Base-by-base conservation (phyloP, 2,888 invertebrate species). In the Cactoblastis cactorum region DNA sequence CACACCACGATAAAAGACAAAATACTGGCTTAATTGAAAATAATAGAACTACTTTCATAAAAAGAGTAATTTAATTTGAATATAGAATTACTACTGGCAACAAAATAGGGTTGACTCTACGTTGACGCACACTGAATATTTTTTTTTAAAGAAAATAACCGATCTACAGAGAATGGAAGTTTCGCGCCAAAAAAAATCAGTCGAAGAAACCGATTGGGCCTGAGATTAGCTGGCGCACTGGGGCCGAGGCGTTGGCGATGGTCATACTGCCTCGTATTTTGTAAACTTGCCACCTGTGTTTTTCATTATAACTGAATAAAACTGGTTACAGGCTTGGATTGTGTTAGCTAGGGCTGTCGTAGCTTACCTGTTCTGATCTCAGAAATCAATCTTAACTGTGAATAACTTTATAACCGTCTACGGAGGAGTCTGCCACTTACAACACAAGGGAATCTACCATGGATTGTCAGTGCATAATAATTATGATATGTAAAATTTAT, bases 251-350 rank as follows among this genome's bases (percentile, higher is more conserved):
- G 51, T 45, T 54, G 52, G 33, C 49, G 58, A 54, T 52, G 22
- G 53, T 56, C 58, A 71, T 61, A 63, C 69, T 53, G 69, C 61
- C 69, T 73, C 62, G 57, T 80, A 66, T 80, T 81, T 73, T 72
- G 67, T 73, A 80, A 80, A 80, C 76, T 62, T 54, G 53, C 28
- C 53, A 52, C 56, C 28, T 54, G 54, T 55, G 54, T 50, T 49
- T 37, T 59, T 50, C 57, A 65, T 59, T 62, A 45, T 33, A 59
- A 65, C 74, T 56, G 61, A 71, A 64, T 68, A 46, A 33, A 56
- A 61, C 67, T 48, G 60, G 71, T 34, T 67, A 6, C 61, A 60
- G 24, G 39, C 56, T 56, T 57, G 63, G 62, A 61, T 63, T 59
- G 38, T 14, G 17, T 17, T 15, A 1, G 28, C 9, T 51, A 74